phyloP scores from a whole-genome alignment of 2,797 vertebrate species.

The Cyclopterus lumpus region DNA sequence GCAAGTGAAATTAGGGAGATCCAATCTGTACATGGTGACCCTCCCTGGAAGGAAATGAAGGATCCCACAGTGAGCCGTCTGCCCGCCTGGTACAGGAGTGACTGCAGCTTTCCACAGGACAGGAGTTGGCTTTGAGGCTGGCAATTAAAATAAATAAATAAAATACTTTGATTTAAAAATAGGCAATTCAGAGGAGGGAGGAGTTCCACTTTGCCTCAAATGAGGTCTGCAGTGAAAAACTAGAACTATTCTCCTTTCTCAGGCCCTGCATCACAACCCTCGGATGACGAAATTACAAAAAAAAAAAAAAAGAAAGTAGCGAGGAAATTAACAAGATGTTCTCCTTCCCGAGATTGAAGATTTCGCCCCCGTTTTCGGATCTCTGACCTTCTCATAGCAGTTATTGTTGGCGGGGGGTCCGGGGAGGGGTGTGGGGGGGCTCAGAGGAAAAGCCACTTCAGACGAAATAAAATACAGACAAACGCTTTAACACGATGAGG shows the following conservation, averaged over 20 bases:
- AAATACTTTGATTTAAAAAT: conserved; percentile 12
- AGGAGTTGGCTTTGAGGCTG: not conserved
- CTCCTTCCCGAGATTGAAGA: not conserved
- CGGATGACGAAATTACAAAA: conserved; percentile 4
- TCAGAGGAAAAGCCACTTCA: conserved; percentile 21
- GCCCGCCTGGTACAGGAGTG: conserved; percentile 20
- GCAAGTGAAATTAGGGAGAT: conserved; percentile 12
- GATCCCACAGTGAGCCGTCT: conserved; percentile 25
- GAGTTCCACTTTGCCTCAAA: not conserved
- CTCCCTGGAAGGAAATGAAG: conserved; percentile 25
- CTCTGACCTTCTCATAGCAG: conserved; percentile 6
- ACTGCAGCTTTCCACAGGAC: conserved; percentile 25
- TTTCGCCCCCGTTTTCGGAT: not conserved
- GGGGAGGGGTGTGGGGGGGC: not conserved
- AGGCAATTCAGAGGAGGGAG: not conserved
- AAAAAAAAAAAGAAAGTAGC: not conserved
- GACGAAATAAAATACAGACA: conserved; percentile 9
- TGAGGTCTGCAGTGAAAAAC: not conserved
- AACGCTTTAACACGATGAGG: conserved; percentile 23
- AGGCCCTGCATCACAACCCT: not conserved
- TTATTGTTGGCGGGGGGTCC: not conserved
- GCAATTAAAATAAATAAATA: not conserved
- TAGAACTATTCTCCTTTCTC: not conserved
- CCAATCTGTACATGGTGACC: conserved; percentile 8
- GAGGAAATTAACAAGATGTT: conserved; percentile 8